These are phyloP conservation scores for Astur gentilis DNA, from an alignment of 2,113 vertebrate genomes.

Conservation along the genomic window DNA sequence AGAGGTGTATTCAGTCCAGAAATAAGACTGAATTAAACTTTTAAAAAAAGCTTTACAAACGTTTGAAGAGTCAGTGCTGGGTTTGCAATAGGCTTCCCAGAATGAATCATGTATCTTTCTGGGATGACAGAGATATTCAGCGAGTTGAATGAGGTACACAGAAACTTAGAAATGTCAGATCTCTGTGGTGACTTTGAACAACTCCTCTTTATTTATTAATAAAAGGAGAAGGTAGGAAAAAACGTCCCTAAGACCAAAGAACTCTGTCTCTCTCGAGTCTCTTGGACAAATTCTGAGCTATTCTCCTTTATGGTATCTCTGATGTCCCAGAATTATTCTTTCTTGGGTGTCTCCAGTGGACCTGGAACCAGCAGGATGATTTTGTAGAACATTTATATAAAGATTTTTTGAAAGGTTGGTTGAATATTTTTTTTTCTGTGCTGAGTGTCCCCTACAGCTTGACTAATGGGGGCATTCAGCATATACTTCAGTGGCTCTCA, in stretches of 20 bases:
- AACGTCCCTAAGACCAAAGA: conserved; percentile 34
- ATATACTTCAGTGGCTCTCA: conserved; percentile 36
- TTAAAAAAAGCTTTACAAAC: background rate
- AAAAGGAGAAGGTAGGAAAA: conserved; percentile 19
- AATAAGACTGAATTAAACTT: conserved; percentile 12
- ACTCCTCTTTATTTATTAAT: conserved; percentile 36
- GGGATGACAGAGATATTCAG: background rate
- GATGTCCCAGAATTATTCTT: conserved; percentile 31
- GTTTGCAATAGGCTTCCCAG: background rate
- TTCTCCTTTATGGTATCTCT: background rate
- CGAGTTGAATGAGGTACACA: conserved; percentile 3
- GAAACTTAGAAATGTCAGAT: conserved; percentile 1
- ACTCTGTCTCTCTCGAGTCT: background rate
- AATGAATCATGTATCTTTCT: conserved; percentile 9
- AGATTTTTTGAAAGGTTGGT: conserved; percentile 45
- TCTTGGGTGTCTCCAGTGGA: background rate
- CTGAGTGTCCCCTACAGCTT: conserved; percentile 42
- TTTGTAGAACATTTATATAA: conserved; percentile 46
- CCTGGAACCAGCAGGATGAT: conserved; percentile 42
- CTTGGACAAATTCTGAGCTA: background rate
- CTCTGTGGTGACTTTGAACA: conserved; percentile 23
- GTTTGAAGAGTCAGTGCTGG: background rate
- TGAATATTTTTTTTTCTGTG: background rate
- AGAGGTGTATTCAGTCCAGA: background rate
- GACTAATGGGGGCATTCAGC: conserved; percentile 44